Conservation (phyloP, 2,888 invertebrate species). For the Drosophila monieri region DNA sequence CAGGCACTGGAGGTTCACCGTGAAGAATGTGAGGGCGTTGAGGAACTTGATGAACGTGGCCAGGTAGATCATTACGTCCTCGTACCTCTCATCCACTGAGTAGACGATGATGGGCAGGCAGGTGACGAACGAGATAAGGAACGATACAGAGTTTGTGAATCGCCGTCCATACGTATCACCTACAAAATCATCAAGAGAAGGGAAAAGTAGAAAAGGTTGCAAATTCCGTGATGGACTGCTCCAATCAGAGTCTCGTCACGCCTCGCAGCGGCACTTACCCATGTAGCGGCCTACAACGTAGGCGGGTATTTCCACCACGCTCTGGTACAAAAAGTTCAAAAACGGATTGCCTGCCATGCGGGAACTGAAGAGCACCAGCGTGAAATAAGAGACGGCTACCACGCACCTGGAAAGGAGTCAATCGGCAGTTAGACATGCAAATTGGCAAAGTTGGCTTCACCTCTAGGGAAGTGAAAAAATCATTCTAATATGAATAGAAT, state of each 20-base stretch:
- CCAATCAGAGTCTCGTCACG: constrained; percentile 26
- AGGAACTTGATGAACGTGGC: constrained; percentile 85
- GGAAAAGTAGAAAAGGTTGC: constrained; percentile 1
- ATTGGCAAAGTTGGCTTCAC: constrained; percentile 50
- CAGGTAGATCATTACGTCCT: constrained; percentile 81
- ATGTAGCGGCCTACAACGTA: constrained; percentile 86
- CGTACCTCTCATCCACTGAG: constrained; percentile 80
- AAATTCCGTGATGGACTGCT: constrained; percentile 37
- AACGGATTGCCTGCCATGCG: constrained; percentile 87
- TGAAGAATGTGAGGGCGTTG: constrained; percentile 86
- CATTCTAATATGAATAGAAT: background rate
- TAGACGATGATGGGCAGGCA: constrained; percentile 84
- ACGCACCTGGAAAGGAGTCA: constrained; percentile 83
- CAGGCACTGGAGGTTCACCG: constrained; percentile 86
- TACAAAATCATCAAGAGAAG: constrained; percentile 33
- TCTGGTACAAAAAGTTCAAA: constrained; percentile 87
- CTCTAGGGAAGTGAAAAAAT: background rate
- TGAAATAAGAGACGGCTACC: constrained; percentile 85
- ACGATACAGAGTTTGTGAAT: constrained; percentile 84
- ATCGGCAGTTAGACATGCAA: constrained; percentile 67
- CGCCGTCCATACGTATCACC: constrained; percentile 85
- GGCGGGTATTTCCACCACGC: constrained; percentile 87
- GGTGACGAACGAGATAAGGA: constrained; percentile 82
- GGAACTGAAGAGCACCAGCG: constrained; percentile 85
- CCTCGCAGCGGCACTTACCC: constrained; percentile 71